Evolutionary conservation across 2,113 vertebrate species (phyloP).

Genomic region (Paramormyrops kingsleyae): DNA sequence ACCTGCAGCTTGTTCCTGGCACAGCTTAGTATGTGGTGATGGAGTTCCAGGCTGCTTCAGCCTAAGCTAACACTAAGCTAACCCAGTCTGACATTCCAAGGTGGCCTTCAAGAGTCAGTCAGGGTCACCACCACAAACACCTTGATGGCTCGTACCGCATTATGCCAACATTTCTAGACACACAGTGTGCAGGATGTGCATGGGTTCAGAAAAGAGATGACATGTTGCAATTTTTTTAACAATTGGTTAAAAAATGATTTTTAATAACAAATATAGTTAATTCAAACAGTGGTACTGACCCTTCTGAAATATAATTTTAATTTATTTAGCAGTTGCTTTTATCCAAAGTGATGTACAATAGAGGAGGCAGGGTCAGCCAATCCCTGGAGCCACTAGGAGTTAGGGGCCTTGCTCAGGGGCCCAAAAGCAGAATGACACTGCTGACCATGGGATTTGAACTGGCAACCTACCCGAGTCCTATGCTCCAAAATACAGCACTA

Average conservation of each 20-base stretch:
- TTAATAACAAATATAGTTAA: not conserved
- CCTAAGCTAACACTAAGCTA: not conserved
- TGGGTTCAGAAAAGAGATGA: not conserved
- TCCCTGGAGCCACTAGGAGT: not conserved
- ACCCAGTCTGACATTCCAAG: not conserved
- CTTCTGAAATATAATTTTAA: not conserved
- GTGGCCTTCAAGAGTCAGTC: not conserved
- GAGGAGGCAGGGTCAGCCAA: not conserved
- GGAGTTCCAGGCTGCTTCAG: not conserved
- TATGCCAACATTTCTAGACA: not conserved
- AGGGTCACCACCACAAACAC: not conserved
- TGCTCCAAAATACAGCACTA: not conserved
- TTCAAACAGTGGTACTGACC: not conserved
- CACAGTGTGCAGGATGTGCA: not conserved
- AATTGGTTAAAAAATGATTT: not conserved
- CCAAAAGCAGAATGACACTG: not conserved
- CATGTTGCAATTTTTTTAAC: not conserved
- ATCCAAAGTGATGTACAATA: not conserved
- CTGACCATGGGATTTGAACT: not conserved
- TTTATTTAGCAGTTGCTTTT: not conserved
- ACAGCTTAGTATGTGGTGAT: not conserved
- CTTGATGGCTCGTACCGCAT: not conserved
- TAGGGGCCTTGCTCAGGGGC: not conserved
- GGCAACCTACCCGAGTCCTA: not conserved
- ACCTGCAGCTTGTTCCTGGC: not conserved